These are phyloP conservation scores for Oceanites oceanicus DNA, from an alignment of 2,113 vertebrate species.

Conservation along the genomic window DNA sequence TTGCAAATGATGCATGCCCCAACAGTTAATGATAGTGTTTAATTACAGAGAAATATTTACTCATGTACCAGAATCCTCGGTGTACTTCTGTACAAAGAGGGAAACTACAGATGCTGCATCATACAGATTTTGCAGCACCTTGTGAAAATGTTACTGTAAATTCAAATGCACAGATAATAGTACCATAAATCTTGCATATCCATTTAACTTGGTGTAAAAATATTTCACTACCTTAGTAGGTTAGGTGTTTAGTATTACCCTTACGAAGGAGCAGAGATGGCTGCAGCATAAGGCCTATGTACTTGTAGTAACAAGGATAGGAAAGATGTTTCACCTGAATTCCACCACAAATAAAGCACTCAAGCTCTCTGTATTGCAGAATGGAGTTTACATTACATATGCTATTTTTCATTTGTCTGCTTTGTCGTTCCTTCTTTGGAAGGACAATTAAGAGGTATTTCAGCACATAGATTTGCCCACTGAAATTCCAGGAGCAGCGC, in stretches of 20 bases:
- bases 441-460: neutral
- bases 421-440: neutral
- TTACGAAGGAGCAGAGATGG: neutral
- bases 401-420: neutral
- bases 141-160: neutral
- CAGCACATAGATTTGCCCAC: neutral
- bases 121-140: neutral
- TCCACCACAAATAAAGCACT: neutral
- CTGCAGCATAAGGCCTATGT: neutral
- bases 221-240: neutral
- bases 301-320: neutral
- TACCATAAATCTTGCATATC: neutral
- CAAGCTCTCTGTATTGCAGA: neutral
- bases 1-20: neutral
- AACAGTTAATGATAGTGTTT: neutral
- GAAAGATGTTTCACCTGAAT: neutral
- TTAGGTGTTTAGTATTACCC: neutral
- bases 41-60: neutral
- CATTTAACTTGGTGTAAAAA: neutral
- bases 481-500: neutral
- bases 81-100: neutral
- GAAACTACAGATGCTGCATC: neutral
- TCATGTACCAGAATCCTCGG: neutral
- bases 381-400: neutral
- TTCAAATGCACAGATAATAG: neutral